A percentile compares a stretch with the other conserved stretches of the same genome.
Conservation (phyloP, 2,113 vertebrate species). For the zebrafish (Danio rerio) region DNA sequence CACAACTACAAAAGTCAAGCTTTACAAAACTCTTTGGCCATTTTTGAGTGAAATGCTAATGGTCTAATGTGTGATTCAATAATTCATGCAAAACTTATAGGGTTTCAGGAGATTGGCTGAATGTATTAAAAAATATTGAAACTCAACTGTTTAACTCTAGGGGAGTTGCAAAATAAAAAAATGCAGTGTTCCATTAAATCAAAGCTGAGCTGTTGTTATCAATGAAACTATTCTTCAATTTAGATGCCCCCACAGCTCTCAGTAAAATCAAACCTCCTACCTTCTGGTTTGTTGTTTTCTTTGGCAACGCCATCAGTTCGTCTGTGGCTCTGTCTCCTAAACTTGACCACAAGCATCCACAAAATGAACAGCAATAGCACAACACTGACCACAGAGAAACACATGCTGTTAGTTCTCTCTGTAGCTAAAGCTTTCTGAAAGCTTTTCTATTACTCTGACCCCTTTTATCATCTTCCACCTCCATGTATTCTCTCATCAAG, state of each 20-base stretch:
- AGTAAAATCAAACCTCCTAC: constrained; percentile 45
- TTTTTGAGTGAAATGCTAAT: too few relatives aligned
- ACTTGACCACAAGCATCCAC: constrained; percentile 51
- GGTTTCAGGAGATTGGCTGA: too few relatives aligned
- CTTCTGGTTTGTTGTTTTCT: constrained; percentile 44
- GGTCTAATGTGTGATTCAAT: too few relatives aligned
- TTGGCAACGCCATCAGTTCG: constrained; percentile 38
- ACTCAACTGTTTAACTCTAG: too few relatives aligned
- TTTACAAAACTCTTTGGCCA: too few relatives aligned
- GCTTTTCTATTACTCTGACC: neutral
- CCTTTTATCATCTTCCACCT: constrained; percentile 64
- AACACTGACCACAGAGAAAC: constrained; percentile 55
- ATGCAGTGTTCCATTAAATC: neutral
- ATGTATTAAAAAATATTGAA: too few relatives aligned
- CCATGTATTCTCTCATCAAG: constrained; percentile 60
- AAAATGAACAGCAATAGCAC: constrained; percentile 64
- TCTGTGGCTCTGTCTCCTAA: constrained; percentile 43
- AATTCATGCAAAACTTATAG: too few relatives aligned
- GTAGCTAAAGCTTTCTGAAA: constrained; percentile 9
- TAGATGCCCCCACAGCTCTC: too few relatives aligned
- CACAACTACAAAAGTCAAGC: too few relatives aligned
- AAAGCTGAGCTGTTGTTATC: neutral
- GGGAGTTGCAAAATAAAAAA: too few relatives aligned
- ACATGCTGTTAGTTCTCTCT: constrained; percentile 49
- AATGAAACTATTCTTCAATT: neutral